Evolutionary conservation across 2,888 invertebrate genomes (phyloP).

Genomic region (Microchrysa polita): DNA sequence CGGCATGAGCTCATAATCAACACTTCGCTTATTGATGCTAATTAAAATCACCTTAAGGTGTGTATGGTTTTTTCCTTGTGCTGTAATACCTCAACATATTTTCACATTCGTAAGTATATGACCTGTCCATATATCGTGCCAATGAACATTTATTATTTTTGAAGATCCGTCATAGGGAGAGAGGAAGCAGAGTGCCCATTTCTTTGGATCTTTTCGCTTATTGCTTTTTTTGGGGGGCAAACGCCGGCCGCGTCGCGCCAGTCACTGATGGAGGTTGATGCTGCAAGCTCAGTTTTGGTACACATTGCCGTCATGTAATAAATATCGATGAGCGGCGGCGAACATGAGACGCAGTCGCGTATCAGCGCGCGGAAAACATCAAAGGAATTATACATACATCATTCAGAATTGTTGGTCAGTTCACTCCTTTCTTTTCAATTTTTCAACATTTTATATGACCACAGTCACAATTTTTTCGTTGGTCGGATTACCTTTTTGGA

Average conservation of each 20-base stretch:
- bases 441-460: constrained; percentile 24
- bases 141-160: constrained; percentile 34
- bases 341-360: constrained; percentile 44
- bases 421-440: constrained; percentile 13
- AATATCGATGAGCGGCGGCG: constrained; percentile 50
- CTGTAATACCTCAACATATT: not conserved
- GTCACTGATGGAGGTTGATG: not conserved
- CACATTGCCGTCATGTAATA: constrained; percentile 45
- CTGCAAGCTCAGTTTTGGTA: not conserved
- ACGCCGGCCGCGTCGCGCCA: constrained; percentile 2
- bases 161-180: not conserved
- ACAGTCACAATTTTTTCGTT: constrained; percentile 8
- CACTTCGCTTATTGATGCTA: constrained; percentile 51
- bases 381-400: constrained; percentile 41
- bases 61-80: constrained; percentile 42
- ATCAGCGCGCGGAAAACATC: constrained; percentile 45
- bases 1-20: constrained; percentile 50
- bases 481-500: constrained; percentile 16
- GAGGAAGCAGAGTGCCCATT: constrained; percentile 7
- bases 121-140: constrained; percentile 33
- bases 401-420: constrained; percentile 12
- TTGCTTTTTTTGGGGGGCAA: constrained; percentile 24
- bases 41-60: constrained; percentile 50
- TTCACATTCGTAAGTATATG: constrained; percentile 7
- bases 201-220: constrained; percentile 5